A percentile compares a stretch with the other conserved stretches of the same genome.
phyloP scores from a whole-genome alignment of 2,113 vertebrate genomes.

The Bubo blakistoni region DNA sequence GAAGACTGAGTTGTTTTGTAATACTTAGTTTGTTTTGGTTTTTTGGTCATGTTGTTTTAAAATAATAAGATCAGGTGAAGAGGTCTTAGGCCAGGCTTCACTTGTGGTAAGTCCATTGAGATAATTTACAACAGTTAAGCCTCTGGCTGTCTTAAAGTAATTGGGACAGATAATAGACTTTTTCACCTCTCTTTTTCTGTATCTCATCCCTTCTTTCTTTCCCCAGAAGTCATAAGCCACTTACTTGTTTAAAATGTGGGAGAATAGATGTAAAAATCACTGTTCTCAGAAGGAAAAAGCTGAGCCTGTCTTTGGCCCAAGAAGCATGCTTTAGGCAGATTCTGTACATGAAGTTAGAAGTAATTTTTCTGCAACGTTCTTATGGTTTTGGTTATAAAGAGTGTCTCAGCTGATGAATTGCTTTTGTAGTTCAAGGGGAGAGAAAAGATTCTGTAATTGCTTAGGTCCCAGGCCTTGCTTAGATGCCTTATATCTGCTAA shows the following conservation, averaged over 20 bases:
- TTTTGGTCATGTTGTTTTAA: not conserved
- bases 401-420: not conserved
- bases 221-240: not conserved
- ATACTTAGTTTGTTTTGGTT: not conserved
- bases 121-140: not conserved
- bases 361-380: not conserved
- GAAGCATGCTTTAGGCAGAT: not conserved
- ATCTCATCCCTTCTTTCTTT: not conserved
- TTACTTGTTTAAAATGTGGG: not conserved
- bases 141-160: not conserved
- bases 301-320: not conserved
- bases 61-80: not conserved
- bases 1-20: not conserved
- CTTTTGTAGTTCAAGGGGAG: not conserved
- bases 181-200: not conserved
- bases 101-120: not conserved
- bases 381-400: not conserved
- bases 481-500: not conserved
- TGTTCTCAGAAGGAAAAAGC: not conserved
- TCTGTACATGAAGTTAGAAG: not conserved
- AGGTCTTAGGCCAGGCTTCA: not conserved
- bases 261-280: not conserved
- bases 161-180: not conserved
- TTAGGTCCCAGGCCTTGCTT: not conserved
- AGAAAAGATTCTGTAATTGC: not conserved